Evolutionary conservation across 2,113 vertebrate genomes (phyloP), one percentile per base, ranked within the genome.

Genomic region (Atractosteus spatula): DNA sequence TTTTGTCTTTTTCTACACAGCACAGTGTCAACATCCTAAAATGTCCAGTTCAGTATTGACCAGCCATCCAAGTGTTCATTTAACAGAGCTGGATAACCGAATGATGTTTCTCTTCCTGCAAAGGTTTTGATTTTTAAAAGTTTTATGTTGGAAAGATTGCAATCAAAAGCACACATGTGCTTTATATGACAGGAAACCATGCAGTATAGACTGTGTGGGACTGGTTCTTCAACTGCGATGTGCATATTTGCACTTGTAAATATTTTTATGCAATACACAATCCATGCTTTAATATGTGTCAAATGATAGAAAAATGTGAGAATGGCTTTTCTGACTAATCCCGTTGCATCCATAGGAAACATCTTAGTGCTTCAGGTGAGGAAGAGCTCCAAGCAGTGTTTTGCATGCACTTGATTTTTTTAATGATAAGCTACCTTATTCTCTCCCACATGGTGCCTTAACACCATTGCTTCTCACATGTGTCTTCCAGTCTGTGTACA

Each of bases 361-460:
- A 41, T 43, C 41, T 41, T n/a, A 56, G 64, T 45, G 5, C 59
- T 62, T 44, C 55, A 62, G 14, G 12, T 29, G 29, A 72, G 43
- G 43, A 47, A 56, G 17, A 55, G 64, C 47, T 51, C 55, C 55
- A 62, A 13, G 13, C 14, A 55, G 17, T 43, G 42, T 10, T 47
- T 43, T 70, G 59, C 61, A 57, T 55, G 63, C 65, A 63, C 55
- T 63, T 62, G 71, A 63, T 70, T 69, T 76, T 85, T 85, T 83
- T 88, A 89, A 89, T 83, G 88, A 86, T 87, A 87, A 90, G 87
- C 91, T 92, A 89, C 88, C 87, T 89, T 91, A 89, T 88, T 90
- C 89, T 88, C 91, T 87, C 86, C 84, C 82, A 92, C 85, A 91
- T 84, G 91, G 94, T 96, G 95, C 95, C 95, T 97, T 97, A 96